phyloP scores from a whole-genome alignment of 2,113 vertebrate species.

The Callaeas wilsoni region DNA sequence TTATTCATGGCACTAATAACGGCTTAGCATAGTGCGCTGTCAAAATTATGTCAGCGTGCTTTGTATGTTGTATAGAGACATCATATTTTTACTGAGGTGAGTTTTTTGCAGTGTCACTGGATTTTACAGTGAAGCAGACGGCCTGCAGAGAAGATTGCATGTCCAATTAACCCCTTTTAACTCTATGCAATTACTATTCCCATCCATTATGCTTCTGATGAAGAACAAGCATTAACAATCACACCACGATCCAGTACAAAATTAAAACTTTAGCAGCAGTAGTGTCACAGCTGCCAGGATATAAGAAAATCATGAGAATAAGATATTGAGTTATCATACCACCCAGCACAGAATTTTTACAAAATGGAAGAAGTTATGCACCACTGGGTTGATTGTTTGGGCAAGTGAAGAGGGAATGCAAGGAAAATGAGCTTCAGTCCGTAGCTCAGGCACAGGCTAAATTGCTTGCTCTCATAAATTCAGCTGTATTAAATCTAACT shows the following conservation, averaged over 20 bases:
- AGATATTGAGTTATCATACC: background rate
- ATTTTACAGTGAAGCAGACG: background rate
- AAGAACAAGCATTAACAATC: conserved; percentile 38
- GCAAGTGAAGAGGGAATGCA: background rate
- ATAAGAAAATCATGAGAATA: background rate
- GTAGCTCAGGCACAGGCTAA: background rate
- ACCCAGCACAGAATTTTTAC: background rate
- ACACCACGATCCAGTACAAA: background rate
- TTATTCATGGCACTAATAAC: background rate
- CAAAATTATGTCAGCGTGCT: background rate
- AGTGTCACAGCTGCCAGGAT: background rate
- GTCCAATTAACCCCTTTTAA: conserved; percentile 54
- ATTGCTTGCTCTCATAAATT: conserved; percentile 22
- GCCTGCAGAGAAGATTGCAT: background rate
- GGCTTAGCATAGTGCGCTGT: background rate
- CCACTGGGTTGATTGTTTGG: background rate
- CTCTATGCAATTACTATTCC: conserved; percentile 5
- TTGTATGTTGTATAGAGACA: background rate
- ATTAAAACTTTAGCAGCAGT: conserved; percentile 4
- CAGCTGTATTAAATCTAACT: background rate
- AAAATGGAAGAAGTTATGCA: background rate
- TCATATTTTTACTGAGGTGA: background rate
- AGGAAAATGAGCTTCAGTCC: background rate
- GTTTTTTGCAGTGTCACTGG: background rate
- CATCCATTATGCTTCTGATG: conserved; percentile 29